Base-by-base conservation (phyloP, 2,888 invertebrate genomes). In the Invenusta paracnida region DNA sequence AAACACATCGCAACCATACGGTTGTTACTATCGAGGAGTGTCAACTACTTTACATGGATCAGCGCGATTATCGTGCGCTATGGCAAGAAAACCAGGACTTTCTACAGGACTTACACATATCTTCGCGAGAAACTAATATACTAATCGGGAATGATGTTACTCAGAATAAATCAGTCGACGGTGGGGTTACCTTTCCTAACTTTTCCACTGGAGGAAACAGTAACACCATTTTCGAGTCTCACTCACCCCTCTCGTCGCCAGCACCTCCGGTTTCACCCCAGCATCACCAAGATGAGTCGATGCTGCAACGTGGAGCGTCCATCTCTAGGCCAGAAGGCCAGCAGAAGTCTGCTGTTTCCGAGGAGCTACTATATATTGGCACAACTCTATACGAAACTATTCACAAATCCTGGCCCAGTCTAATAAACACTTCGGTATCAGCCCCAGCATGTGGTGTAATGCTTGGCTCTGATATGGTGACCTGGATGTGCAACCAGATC, bases 391-490 rank as follows among this genome's bases (percentile, higher is more conserved):
- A 5, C 23, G 27, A 73, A 25, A 73, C 73, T 23, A 73, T 73
- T 73, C 5, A 25, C 5, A 73, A 25, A 2, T 5, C 23, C 5
- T 73, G 11, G 17, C 73, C 73, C 11, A 82, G 73, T 29, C 67
- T 79, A 86, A 83, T 83, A n/a, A 30, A 29, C 2, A 13, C 82
- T 25, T 5, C 2, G 30, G 29, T 2, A 2, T 2, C 5, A 2
- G 25, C 5, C 2, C 29, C 29, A 29, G 2, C 82, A 27, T 29
- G 82, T 23, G 17, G 17, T 28, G 2, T 17, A 5, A 94, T 95
- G 90, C 94, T 95, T 11, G 95, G 95, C 86, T 94, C 94, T 0
- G 95, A 95, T 91, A 93, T 95, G 91, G 94, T 95, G 81, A 95
- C 95, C 91, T 95, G 95, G 95, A 91, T 95, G 87, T 91, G 94